These are phyloP conservation scores for Spongilla lacustris DNA, from an alignment of 37 sponge, comb jelly and placozoan genomes.

Conservation along the genomic window DNA sequence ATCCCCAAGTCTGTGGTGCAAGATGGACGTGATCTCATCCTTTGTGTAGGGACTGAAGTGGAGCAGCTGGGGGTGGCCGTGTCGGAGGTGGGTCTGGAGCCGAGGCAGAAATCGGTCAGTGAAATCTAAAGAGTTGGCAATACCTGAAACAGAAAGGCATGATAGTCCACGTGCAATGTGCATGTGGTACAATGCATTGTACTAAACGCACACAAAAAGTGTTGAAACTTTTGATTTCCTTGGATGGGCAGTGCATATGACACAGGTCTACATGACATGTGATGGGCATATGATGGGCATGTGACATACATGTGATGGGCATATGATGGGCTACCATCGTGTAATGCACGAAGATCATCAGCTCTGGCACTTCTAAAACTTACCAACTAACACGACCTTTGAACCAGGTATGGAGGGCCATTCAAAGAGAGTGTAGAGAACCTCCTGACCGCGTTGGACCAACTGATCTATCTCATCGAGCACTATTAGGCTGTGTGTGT, in stretches of 20 bases:
- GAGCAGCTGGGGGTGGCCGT: constrained; percentile 66
- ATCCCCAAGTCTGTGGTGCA: constrained; percentile 7
- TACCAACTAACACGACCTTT: constrained; percentile 81
- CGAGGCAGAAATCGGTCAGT: constrained; percentile 84
- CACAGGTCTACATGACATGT: no score
- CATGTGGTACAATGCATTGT: not conserved
- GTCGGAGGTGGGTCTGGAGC: constrained; percentile 42
- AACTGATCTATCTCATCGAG: constrained; percentile 93
- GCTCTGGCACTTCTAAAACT: not conserved
- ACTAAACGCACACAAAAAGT: no score
- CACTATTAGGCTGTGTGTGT: constrained; percentile 63
- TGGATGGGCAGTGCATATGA: no score
- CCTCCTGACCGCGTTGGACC: constrained; percentile 62
- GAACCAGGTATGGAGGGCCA: constrained; percentile 81
- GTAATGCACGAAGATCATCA: no score
- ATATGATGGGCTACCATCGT: not conserved
- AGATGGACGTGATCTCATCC: constrained; percentile 81
- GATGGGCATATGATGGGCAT: not conserved
- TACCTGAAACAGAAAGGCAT: constrained; percentile 46
- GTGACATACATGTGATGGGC: not conserved
- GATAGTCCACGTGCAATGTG: not conserved
- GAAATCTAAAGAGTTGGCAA: constrained; percentile 89
- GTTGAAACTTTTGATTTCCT: no score
- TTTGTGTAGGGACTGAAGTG: constrained; percentile 86
- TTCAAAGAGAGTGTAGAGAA: constrained; percentile 89